Percentiles rank a stretch among this genome's conserved stretches.
Conservation (phyloP, 2,113 vertebrate species). For the Oreocharis arfaki region DNA sequence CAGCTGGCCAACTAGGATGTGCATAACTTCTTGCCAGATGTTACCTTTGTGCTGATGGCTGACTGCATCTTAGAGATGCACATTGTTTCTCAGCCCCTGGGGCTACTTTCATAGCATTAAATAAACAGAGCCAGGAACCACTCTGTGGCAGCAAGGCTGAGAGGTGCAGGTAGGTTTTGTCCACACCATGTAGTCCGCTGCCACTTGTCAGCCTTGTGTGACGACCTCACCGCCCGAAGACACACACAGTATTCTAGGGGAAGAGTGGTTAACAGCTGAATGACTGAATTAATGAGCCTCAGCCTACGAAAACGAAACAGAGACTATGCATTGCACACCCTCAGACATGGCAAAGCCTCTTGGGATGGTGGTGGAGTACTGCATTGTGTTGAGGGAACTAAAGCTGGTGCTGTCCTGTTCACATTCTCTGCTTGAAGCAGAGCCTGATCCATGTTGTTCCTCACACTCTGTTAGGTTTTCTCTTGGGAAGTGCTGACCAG, state of each 20-base stretch:
- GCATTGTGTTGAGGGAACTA: not conserved
- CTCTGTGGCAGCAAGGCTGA: not conserved
- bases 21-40: conserved; percentile 55
- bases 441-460: not conserved
- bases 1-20: conserved; percentile 55
- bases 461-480: not conserved
- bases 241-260: not conserved
- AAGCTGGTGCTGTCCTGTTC: not conserved
- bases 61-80: conserved; percentile 56
- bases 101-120: not conserved
- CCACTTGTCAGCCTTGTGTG: not conserved
- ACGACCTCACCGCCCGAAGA: not conserved
- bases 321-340: fast-evolving
- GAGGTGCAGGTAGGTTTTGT: not conserved
- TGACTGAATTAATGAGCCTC: not conserved
- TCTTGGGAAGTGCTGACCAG: not conserved
- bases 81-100: conserved; percentile 44
- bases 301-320: not conserved
- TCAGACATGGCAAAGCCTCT: not conserved
- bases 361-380: not conserved
- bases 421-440: not conserved
- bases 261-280: not conserved
- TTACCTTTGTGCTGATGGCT: conserved; percentile 53
- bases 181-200: not conserved
- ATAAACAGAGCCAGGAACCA: conserved; percentile 6